Evolutionary conservation across 2,113 vertebrate species (phyloP), one percentile per base, ranked within the genome.

Genomic region (Mixornis gularis): DNA sequence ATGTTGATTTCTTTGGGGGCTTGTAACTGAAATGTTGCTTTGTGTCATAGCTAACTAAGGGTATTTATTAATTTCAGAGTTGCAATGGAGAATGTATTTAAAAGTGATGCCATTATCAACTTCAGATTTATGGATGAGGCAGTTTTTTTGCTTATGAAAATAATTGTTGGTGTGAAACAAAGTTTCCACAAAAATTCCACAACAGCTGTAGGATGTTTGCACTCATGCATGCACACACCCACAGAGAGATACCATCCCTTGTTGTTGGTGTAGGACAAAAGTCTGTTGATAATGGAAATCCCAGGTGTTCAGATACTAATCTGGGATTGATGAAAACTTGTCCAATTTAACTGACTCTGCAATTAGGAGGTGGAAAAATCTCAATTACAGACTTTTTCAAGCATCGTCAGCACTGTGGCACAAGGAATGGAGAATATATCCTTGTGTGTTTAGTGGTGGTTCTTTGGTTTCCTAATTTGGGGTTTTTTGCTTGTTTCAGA

Each of bases 41-140:
- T 59, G 34, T 77, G 59, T 38, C 15, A 48, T 14, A 73, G 38
- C 10, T 79, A 73, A 64, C 20, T 60, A 40, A 40, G 52, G 34
- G 6, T 46, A 36, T 72, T 81, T n/a, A 43, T 46, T 74, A 21
- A 73, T 76, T 76, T 43, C 29, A 40, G 65, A 65, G 12, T 59
- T 72, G 53, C 15, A 51, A 85, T 19, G 25, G 64, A 32, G 5
- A 34, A 15, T 22, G 9, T 29, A 80, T 76, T 87, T 59, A 51
- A 70, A 56, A 21, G 3, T 22, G 40, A n/a, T 0, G 3, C 12
- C 0, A 0, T 58, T 74, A 51, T 48, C 7, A 40, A 62, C 16
- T 76, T 32, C 46, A 73, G 59, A 49, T 83, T 90, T 79, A 70
- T 41, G 17, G 32, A 65, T 46, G 15, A 69, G 38, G 24, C 6